phyloP scores from a whole-genome alignment of 2,797 vertebrate species.

The Amniataba percoides region DNA sequence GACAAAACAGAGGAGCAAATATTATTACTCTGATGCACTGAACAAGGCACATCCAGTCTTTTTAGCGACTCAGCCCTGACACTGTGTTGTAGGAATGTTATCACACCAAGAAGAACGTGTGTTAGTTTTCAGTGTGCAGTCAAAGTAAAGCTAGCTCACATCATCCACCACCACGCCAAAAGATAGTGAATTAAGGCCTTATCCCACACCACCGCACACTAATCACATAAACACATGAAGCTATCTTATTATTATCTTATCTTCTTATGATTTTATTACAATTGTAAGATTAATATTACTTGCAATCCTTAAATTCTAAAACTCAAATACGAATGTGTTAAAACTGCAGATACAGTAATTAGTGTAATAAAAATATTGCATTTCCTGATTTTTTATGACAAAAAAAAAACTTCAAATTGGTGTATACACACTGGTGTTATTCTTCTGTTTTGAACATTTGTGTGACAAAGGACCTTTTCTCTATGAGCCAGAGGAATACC shows the following conservation, averaged over 20 bases:
- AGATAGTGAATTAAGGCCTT: not conserved
- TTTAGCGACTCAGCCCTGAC: not conserved
- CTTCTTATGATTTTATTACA: no score
- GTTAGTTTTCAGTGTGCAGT: not conserved
- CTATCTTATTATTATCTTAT: no score
- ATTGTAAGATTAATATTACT: not conserved
- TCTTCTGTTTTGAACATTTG: not conserved
- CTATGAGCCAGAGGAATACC: not conserved
- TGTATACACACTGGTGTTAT: not conserved
- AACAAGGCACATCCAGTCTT: not conserved
- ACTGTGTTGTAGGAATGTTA: not conserved
- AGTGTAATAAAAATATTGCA: not conserved
- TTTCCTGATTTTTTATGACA: not conserved
- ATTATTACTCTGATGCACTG: conserved; percentile 14
- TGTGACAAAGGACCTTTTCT: not conserved
- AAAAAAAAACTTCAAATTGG: not conserved
- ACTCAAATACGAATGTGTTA: not conserved
- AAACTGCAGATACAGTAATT: not conserved
- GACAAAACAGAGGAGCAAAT: conserved; percentile 27
- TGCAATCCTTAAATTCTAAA: not conserved
- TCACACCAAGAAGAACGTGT: not conserved
- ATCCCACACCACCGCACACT: not conserved
- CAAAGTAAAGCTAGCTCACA: not conserved
- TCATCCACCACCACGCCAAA: not conserved
- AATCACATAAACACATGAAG: not conserved